These are phyloP conservation scores for Malaclemys terrapin DNA, from an alignment of 2,113 vertebrate species.

Conservation along the genomic window DNA sequence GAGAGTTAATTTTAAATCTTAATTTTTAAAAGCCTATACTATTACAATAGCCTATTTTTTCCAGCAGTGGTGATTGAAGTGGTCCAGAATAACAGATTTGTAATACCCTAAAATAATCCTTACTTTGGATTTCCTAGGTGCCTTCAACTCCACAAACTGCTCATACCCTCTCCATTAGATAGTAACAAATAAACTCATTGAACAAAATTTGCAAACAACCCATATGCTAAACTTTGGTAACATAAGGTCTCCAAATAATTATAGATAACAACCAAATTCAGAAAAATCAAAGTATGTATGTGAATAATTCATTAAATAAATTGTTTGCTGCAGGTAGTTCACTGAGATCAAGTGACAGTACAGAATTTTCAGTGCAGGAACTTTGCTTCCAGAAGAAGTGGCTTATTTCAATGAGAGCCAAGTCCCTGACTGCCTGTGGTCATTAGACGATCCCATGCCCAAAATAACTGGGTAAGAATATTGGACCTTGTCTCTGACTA, in stretches of 20 bases:
- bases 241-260: conserved; percentile 36
- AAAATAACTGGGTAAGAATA: not conserved
- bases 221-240: conserved; percentile 9
- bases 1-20: not conserved
- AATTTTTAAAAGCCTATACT: not conserved
- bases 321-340: not conserved
- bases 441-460: not conserved
- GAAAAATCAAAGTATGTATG: conserved; percentile 18
- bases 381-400: not conserved
- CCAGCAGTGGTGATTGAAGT: not conserved
- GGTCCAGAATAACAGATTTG: not conserved
- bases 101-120: not conserved
- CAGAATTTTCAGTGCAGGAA: not conserved
- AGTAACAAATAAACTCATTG: conserved; percentile 3
- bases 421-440: not conserved
- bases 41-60: not conserved
- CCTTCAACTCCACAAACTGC: not conserved
- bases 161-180: not conserved
- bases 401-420: not conserved
- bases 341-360: not conserved
- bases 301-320: conserved; percentile 4
- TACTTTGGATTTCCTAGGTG: not conserved
- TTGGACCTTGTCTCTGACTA: not conserved
- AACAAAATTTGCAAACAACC: not conserved
- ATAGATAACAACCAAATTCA: not conserved